Evolutionary conservation across 1,140 invertebrate species (phyloP).

Genomic region (Camponotus pennsylvanicus): DNA sequence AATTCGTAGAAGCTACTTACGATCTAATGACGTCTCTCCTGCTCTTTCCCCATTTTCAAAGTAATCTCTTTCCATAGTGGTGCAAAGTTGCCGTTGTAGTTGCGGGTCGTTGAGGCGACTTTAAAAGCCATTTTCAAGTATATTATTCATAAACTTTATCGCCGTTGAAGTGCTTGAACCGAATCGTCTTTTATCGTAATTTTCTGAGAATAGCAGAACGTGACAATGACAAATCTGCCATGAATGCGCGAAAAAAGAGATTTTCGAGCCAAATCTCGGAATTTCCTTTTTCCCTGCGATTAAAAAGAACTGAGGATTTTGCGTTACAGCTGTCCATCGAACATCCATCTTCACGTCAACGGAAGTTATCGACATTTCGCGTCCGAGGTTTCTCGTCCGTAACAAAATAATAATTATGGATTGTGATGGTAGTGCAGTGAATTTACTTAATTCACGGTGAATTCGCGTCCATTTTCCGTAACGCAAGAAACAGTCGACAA

Average conservation of each 20-base stretch:
- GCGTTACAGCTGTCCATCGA: neutral
- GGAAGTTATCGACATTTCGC: neutral
- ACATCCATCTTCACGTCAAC: neutral
- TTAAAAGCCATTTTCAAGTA: slow-evolving; percentile 61
- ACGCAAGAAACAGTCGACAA: neutral
- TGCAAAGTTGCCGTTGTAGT: slow-evolving; percentile 56
- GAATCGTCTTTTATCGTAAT: slow-evolving; percentile 44
- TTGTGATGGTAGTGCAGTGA: neutral
- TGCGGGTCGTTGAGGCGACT: slow-evolving; percentile 46
- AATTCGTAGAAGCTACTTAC: slow-evolving; percentile 46
- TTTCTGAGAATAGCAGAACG: slow-evolving; percentile 33
- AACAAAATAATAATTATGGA: neutral
- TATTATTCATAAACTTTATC: slow-evolving; percentile 64
- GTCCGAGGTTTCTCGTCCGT: too few species aligned
- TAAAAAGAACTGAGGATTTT: slow-evolving; percentile 3
- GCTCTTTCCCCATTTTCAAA: slow-evolving; percentile 3
- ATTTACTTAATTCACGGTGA: slow-evolving; percentile 1
- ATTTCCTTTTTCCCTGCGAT: slow-evolving; percentile 12
- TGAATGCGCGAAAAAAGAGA: neutral
- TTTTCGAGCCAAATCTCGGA: neutral
- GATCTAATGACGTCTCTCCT: slow-evolving; percentile 38
- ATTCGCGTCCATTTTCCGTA: slow-evolving; percentile 11
- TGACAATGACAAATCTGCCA: slow-evolving; percentile 46
- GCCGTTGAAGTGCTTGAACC: slow-evolving; percentile 23
- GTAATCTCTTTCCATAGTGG: slow-evolving; percentile 52